Evolutionary conservation across 2,797 vertebrate species (phyloP).

Genomic region (Xerus rutilus): DNA sequence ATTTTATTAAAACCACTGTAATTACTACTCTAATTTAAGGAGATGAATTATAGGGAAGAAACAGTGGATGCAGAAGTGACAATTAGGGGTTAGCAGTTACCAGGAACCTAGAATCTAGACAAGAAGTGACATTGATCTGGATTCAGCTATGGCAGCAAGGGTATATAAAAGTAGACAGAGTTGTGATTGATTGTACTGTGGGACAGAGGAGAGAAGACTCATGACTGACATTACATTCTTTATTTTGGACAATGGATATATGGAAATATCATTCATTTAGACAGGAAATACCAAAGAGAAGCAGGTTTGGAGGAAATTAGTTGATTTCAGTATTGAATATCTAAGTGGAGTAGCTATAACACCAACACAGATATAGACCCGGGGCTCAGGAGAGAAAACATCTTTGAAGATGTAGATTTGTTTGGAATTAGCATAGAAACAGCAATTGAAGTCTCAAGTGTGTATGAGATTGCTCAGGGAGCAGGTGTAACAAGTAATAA

Average conservation of each 20-base stretch:
- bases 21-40: not conserved
- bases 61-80: not conserved
- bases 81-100: not conserved
- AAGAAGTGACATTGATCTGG: not conserved
- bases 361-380: not conserved
- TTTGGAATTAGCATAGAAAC: not conserved
- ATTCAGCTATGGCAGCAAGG: not conserved
- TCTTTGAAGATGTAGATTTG: not conserved
- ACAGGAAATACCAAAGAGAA: not conserved
- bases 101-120: not conserved
- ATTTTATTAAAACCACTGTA: not conserved
- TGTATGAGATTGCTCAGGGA: not conserved
- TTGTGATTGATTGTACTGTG: not conserved
- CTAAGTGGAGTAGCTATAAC: not conserved
- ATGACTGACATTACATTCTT: not conserved
- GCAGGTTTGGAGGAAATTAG: not conserved
- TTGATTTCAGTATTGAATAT: not conserved
- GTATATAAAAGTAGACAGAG: not conserved
- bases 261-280: not conserved
- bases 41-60: not conserved
- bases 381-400: not conserved
- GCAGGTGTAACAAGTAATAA: not conserved
- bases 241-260: not conserved
- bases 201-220: not conserved
- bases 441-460: not conserved